Evolutionary conservation across 2,113 vertebrate genomes (phyloP).

Genomic region (Megaleporinus macrocephalus): DNA sequence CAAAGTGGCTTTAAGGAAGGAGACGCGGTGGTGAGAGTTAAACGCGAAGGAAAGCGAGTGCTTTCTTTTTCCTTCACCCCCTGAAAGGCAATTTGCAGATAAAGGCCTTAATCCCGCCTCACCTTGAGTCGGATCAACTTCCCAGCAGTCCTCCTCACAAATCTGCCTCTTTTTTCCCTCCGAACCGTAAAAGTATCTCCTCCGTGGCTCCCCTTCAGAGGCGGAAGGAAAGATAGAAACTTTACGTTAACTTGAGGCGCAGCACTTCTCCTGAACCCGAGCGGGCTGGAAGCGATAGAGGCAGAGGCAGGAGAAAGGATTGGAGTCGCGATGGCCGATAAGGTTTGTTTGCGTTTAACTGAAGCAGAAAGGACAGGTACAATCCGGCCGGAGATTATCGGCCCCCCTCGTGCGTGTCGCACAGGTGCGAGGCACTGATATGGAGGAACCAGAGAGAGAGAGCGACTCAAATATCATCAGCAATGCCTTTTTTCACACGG

Average conservation of each 20-base stretch:
- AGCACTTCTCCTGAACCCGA: constrained; percentile 32
- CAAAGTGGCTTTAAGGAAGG: constrained; percentile 27
- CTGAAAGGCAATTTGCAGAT: constrained; percentile 63
- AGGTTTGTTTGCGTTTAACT: constrained; percentile 48
- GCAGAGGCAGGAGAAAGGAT: not conserved
- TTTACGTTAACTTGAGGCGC: constrained; percentile 14
- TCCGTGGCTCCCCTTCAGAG: not conserved
- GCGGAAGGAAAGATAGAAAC: not conserved
- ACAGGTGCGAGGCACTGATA: constrained; percentile 69
- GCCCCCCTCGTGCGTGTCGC: constrained; percentile 59
- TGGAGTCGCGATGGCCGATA: constrained; percentile 38
- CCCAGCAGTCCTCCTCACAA: constrained; percentile 37
- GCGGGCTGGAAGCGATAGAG: not conserved
- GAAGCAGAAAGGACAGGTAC: constrained; percentile 59
- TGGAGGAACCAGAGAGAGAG: constrained; percentile 40
- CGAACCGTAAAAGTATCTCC: constrained; percentile 2
- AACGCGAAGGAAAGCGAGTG: constrained; percentile 19
- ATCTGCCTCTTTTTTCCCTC: not conserved
- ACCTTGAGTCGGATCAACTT: constrained; percentile 59
- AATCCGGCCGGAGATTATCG: constrained; percentile 64
- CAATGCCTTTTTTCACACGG: not conserved
- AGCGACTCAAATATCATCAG: constrained; percentile 2
- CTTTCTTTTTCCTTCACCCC: constrained; percentile 48
- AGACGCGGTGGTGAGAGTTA: not conserved
- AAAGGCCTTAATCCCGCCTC: constrained; percentile 67